Evolutionary conservation across 2,797 vertebrate genomes (phyloP), one percentile per base, ranked within the genome.

Genomic region (Eulemur coronatus): DNA sequence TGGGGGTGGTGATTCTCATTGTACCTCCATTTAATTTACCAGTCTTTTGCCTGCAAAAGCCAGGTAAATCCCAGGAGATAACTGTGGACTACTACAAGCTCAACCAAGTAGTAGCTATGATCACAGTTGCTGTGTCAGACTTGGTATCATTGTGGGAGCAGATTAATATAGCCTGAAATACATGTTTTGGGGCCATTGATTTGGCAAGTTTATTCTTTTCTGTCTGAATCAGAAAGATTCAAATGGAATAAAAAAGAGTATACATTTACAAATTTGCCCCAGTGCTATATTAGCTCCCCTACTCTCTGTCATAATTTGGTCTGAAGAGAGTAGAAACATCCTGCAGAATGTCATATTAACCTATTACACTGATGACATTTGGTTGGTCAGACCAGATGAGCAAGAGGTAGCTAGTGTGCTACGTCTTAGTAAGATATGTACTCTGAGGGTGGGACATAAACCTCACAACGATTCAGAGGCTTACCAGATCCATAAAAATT

Each of bases 211-310:
- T 13, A 41, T 95, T 88, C 41, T 79, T 93, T 93, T 93, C 35
- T 91, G 14, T 93, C 43, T 59, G 57, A 92, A 69, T 48, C 26
- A 82, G 28, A 91, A 97, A 89, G 24, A n/a, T 93, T 91, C 17
- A 89, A 84, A 61, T 69, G 24, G 35, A 65, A 69, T 17, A 61
- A 22, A 76, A 72, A 81, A 55, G 43, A 69, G 33, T 48, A 81
- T 33, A 63, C 20, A 89, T 82, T 57, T 79, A 81, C 15, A 59
- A 18, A 86, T 95, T 93, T 82, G 22, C 35, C 69, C 52, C 30
- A 89, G 59, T 55, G 18, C 48, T 88, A 13, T 76, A 88, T 76
- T 80, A 90, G 46, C 33, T 65, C 33, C 43, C 55, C 8, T 81
- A 48, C 18, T 0, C 13, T 88, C 43, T 89, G 65, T 78, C 52